phyloP scores from a whole-genome alignment of 92 coral and sea anemone species.

The Siderastrea radians region DNA sequence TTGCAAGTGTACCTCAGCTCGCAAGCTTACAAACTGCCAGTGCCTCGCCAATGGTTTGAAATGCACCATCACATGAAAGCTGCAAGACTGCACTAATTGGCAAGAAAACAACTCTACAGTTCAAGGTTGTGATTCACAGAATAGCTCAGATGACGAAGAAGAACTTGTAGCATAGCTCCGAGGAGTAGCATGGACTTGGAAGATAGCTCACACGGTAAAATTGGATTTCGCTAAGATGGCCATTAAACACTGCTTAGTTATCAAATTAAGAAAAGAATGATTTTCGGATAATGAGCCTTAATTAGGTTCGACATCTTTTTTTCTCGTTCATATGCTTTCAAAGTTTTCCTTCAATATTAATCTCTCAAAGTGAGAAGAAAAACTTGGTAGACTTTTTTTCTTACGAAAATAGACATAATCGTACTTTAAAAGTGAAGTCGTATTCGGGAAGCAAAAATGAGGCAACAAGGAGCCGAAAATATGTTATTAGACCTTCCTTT shows the following conservation, averaged over 20 bases:
- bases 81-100: conserved; percentile 58
- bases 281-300: conserved; percentile 7
- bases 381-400: background rate
- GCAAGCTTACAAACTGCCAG: conserved; percentile 56
- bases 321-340: conserved; percentile 6
- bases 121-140: conserved; percentile 33
- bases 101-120: conserved; percentile 42
- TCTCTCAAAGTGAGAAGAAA: background rate
- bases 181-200: conserved; percentile 15
- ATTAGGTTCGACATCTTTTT: background rate
- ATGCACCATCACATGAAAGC: conserved; percentile 54
- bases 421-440: background rate
- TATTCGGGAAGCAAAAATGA: conserved; percentile 1
- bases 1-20: conserved; percentile 48
- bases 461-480: background rate
- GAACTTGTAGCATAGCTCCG: conserved; percentile 10
- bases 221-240: conserved; percentile 10
- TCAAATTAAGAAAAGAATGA: conserved; percentile 13
- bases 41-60: conserved; percentile 63
- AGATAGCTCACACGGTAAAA: background rate
- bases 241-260: conserved; percentile 14
- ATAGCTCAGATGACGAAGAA: conserved; percentile 36
- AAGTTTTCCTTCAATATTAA: conserved; percentile 20
- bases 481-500: background rate
- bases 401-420: conserved; percentile 6